A percentile compares a stretch with the other conserved stretches of the same genome.
phyloP scores from a whole-genome alignment of 2,113 vertebrate species.

The Octodon degus region DNA sequence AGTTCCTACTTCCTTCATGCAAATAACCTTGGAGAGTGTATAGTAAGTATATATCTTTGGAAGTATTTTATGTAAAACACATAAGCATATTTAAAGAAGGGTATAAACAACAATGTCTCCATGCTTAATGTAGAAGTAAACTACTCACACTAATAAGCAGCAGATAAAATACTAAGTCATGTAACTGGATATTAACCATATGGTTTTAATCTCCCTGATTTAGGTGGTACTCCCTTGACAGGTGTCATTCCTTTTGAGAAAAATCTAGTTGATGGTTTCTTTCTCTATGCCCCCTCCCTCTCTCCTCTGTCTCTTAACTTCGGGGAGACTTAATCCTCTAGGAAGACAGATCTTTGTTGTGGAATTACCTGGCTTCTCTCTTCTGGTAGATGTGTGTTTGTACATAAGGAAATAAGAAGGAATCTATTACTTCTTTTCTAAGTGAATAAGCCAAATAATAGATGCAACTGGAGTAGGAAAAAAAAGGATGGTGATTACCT shows the following conservation, averaged over 20 bases:
- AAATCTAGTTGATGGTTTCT: background rate
- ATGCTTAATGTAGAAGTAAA: background rate
- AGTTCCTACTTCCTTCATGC: background rate
- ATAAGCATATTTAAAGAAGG: background rate
- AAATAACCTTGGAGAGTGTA: background rate
- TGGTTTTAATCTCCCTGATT: background rate
- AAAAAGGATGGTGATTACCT: background rate
- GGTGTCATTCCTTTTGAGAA: background rate
- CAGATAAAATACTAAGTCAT: background rate
- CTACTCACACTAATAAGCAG: background rate
- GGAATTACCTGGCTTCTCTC: background rate
- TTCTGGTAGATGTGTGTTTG: conserved; percentile 42
- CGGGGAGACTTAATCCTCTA: background rate
- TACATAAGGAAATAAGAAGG: conserved; percentile 31
- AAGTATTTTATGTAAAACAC: conserved; percentile 9
- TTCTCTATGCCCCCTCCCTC: background rate
- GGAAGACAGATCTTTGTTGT: conserved; percentile 11
- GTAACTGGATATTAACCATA: background rate
- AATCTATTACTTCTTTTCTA: conserved; percentile 37
- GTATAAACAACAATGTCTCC: conserved; percentile 5
- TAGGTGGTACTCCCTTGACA: background rate
- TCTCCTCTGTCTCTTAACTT: background rate
- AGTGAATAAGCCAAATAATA: background rate
- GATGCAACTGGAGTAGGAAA: background rate
- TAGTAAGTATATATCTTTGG: background rate